Percentiles rank a stretch among this genome's conserved stretches.
These are phyloP conservation scores for Panagrolaimus sp. DNA, from an alignment of 1,140 invertebrate genomes.

Conservation along the genomic window DNA sequence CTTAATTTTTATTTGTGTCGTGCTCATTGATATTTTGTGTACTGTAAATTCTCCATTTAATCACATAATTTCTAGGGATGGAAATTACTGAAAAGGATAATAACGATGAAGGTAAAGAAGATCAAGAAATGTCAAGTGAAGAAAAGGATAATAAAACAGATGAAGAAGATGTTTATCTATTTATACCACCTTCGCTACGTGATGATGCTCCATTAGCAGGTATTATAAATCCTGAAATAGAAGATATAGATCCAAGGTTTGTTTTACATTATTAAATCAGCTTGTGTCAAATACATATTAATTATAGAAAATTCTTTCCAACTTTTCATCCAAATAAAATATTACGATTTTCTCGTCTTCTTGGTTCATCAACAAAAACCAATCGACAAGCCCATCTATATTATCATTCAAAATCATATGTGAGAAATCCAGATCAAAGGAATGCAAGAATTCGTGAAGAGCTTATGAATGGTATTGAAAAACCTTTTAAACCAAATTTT, in stretches of 20 bases:
- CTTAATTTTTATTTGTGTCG: too few species aligned
- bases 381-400: constrained; percentile 48
- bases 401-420: constrained; percentile 51
- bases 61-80: too few species aligned
- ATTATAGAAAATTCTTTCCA: constrained; percentile 43
- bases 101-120: not conserved
- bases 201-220: constrained; percentile 48
- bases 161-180: constrained; percentile 15
- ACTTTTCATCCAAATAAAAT: constrained; percentile 43
- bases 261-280: not conserved
- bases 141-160: not conserved
- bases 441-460: not conserved
- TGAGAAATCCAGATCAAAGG: constrained; percentile 17
- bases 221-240: constrained; percentile 45
- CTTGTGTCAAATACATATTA: constrained; percentile 14
- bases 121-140: not conserved
- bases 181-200: constrained; percentile 46
- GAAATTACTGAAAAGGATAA: not conserved
- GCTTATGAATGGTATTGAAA: not conserved
- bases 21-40: too few species aligned
- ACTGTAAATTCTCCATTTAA: too few species aligned
- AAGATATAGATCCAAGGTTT: constrained; percentile 53
- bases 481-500: constrained; percentile 17
- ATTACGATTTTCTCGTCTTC: constrained; percentile 53
- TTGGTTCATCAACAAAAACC: constrained; percentile 46